Base-by-base conservation (phyloP, 2,113 vertebrate genomes). In the Dolichotis patagonum region DNA sequence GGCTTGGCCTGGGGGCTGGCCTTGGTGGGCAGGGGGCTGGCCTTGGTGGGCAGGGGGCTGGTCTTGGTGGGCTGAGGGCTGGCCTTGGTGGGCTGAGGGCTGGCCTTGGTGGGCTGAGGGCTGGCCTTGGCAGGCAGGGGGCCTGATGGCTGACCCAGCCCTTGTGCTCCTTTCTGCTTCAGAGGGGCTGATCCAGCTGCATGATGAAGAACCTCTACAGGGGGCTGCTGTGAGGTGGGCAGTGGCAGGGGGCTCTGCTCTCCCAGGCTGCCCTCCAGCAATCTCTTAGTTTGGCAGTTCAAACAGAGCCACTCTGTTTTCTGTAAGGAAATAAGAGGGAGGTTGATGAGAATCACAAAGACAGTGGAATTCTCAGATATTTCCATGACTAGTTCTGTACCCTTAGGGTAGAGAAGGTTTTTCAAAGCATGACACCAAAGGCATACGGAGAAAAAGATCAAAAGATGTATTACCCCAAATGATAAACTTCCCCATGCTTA, bases 251-350 rank as follows among this genome's bases (percentile, higher is more conserved):
- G 98, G 89, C 98, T 95, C 43, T 99, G 99, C 96, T 99, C 99
- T 60, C 99, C 99, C 54, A 99, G 98, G 98, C 99, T 99, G 98
- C 99, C 99, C 93, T 99, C 99, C 12, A 99, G 98, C 89, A 99
- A 99, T 97, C 99, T 98, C 98, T 99, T 99, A 19, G 99, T 99
- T 99, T 99, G 99, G 99, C 99, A 99, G 98, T 99, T 99, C 99
- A 99, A 99, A 98, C 99, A 99, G 65, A 99, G 99, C 99, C 99
- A 99, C 98, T 99, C 99, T 46, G 99, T 99, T 98, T 99, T 99
- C 99, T 99, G 98, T 96, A 99, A 99, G 95, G 98, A 90, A 98
- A 85, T 8, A 92, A 97, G 35, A 98, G 46, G 97, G 38, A n/a
- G 14, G 38, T 19, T 35, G n/a, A 54, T 86, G 69, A 90, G 77